Conservation (phyloP, 1,140 invertebrate genomes). For the Paraescarpia echinospica region DNA sequence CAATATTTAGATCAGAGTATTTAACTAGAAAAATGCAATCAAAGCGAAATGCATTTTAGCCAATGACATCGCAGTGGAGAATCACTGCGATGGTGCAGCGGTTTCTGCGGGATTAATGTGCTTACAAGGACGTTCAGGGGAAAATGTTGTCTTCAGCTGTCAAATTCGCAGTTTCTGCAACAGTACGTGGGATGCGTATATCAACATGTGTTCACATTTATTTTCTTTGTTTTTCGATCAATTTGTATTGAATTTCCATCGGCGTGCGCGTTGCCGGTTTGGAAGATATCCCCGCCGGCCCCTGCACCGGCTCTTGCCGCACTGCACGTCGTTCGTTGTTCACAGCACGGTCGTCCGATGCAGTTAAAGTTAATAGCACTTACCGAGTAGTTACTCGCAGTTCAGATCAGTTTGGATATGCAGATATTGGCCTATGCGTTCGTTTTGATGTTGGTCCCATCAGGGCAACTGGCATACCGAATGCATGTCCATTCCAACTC, state of each 20-base stretch:
- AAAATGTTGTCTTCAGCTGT: conserved; percentile 1
- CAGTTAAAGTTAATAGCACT: neutral
- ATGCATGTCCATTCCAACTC: neutral
- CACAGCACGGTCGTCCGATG: neutral
- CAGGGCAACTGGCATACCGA: neutral
- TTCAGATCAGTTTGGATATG: neutral
- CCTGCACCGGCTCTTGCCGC: neutral
- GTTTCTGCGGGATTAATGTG: neutral
- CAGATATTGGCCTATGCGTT: neutral
- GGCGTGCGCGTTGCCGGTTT: neutral
- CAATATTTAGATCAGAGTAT: no score
- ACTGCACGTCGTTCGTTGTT: neutral
- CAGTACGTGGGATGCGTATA: neutral
- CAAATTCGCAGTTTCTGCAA: neutral
- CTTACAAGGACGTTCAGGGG: neutral
- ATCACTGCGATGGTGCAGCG: neutral
- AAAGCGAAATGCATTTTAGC: neutral
- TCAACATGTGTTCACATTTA: neutral
- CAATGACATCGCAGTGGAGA: neutral
- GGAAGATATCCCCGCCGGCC: neutral
- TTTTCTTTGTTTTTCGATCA: neutral
- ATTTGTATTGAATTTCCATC: neutral
- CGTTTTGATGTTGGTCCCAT: neutral
- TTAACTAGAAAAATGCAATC: neutral
- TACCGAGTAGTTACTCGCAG: neutral